Base-by-base conservation (phyloP, 2,888 invertebrate species). In the Agelastica alni region DNA sequence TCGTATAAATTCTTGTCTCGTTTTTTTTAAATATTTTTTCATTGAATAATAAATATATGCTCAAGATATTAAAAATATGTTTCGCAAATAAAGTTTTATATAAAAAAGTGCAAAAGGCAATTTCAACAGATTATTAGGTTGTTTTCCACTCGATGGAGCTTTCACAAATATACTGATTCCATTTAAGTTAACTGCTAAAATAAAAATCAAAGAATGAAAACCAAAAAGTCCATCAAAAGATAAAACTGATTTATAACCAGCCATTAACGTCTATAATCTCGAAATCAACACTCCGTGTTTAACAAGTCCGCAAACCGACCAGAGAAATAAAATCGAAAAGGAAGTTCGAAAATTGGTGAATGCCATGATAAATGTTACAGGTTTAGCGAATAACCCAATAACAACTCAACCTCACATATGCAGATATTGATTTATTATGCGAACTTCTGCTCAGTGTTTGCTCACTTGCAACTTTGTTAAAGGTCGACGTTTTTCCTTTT, bases 401-500 rank as follows among this genome's bases (percentile, higher is more conserved):
- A 64, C 66, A 60, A 62, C 61, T 62, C 63, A 62, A 65, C 62
- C 61, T 63, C 62, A 59, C 67, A 67, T 67, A 67, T 67, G 67
- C 66, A 65, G 66, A 68, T 69, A 67, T 65, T 71, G 71, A 71
- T 71, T 70, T 70, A 71, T 68, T 32, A 37, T 42, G 41, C 22
- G 39, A 42, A 41, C 31, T 49, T 49, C 28, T 32, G 22, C 41
- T 12, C 12, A 39, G 12, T 17, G 12, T 6, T 12, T 18, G 37
- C 22, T n/a, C n/a, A n/a, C n/a, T n/a, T n/a, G n/a, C n/a, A n/a
- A n/a, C n/a, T n/a, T n/a, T n/a, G n/a, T n/a, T n/a, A n/a, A n/a
- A n/a, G n/a, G n/a, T n/a, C n/a, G n/a, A n/a, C n/a, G n/a, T n/a
- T n/a, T n/a, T n/a, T n/a, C n/a, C n/a, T n/a, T n/a, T n/a, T n/a